phyloP scores from a whole-genome alignment of 2,113 vertebrate species.

The Pituophis catenifer region DNA sequence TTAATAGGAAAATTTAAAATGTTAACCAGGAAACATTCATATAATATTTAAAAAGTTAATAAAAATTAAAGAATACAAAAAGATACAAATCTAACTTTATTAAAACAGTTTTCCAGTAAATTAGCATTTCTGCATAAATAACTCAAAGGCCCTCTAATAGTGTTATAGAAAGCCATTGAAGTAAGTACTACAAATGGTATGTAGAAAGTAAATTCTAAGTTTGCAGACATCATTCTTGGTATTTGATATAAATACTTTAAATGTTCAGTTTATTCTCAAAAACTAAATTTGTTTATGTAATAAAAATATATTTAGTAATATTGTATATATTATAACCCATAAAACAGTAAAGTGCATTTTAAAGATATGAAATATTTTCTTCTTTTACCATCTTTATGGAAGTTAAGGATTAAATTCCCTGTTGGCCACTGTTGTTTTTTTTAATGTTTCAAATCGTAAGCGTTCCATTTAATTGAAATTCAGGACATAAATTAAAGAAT shows the following conservation, averaged over 20 bases:
- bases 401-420: not conserved
- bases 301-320: not conserved
- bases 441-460: not conserved
- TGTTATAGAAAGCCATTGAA: not conserved
- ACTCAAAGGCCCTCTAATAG: not conserved
- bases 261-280: not conserved
- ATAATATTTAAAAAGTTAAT: not conserved
- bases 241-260: slow-evolving; percentile 8
- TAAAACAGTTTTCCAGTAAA: not conserved
- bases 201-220: not conserved
- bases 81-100: not conserved
- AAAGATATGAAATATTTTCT: not conserved
- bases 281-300: not conserved
- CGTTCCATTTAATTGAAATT: not conserved
- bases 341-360: not conserved
- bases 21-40: not conserved
- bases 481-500: not conserved
- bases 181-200: not conserved
- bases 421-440: not conserved
- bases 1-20: not conserved
- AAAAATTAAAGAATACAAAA: not conserved
- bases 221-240: not conserved
- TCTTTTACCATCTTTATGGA: not conserved
- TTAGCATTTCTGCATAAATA: not conserved
- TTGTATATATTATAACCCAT: not conserved